Evolutionary conservation across 2,113 vertebrate species (phyloP).

Genomic region (Dicaeum eximium): DNA sequence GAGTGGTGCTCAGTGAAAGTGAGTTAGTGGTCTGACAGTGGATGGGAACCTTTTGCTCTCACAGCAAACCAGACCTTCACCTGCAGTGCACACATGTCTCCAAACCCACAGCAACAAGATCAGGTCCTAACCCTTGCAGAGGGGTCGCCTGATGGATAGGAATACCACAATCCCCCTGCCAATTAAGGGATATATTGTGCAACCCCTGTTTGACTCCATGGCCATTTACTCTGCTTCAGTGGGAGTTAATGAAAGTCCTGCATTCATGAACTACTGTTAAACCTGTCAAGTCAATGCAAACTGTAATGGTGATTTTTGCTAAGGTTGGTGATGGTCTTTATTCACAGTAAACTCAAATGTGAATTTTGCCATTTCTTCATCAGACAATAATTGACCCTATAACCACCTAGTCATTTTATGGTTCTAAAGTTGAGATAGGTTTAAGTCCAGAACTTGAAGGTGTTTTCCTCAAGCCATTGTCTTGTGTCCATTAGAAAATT

Average conservation of each 20-base stretch:
- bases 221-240: slow-evolving; percentile 22
- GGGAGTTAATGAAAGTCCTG: neutral
- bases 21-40: neutral
- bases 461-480: neutral
- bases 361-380: neutral
- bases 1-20: neutral
- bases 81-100: neutral
- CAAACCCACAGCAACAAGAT: neutral
- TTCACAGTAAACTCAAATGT: neutral
- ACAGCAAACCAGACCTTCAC: neutral
- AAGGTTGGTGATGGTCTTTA: neutral
- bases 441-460: neutral
- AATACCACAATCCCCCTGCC: slow-evolving; percentile 40
- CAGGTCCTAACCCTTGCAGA: slow-evolving; percentile 26
- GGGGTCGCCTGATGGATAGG: slow-evolving; percentile 39
- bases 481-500: neutral
- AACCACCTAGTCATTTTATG: neutral
- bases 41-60: neutral
- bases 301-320: neutral
- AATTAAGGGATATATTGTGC: slow-evolving; percentile 6
- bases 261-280: slow-evolving; percentile 15
- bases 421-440: neutral
- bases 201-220: neutral
- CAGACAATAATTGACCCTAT: neutral
- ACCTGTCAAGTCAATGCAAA: neutral